These are phyloP conservation scores for Centropristis striata DNA, from an alignment of 2,113 vertebrate species.

Conservation along the genomic window DNA sequence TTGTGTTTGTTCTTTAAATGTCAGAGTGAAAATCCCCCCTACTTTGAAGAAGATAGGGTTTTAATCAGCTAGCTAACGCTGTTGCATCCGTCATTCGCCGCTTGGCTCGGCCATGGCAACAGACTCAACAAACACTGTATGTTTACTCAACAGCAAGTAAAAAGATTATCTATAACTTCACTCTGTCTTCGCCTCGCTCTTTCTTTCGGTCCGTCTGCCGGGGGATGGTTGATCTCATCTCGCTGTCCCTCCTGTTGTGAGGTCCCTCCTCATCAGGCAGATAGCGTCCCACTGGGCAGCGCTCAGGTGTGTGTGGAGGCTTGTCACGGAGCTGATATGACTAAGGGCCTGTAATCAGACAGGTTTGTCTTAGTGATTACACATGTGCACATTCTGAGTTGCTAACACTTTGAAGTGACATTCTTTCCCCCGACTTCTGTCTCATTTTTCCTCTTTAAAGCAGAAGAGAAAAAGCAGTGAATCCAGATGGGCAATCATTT, in stretches of 20 bases:
- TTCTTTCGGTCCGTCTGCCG: slow-evolving; percentile 33
- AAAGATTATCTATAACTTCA: slow-evolving; percentile 75
- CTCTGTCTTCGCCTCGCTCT: slow-evolving; percentile 30
- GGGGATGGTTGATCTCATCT: slow-evolving; percentile 32
- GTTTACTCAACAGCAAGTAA: slow-evolving; percentile 73
- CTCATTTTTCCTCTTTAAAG: slow-evolving; percentile 21
- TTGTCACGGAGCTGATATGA: slow-evolving; percentile 11
- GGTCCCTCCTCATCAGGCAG: slow-evolving; percentile 51
- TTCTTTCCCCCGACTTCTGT: neutral
- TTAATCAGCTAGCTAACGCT: slow-evolving; percentile 75
- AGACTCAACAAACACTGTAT: slow-evolving; percentile 75
- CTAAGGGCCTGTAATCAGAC: slow-evolving; percentile 23
- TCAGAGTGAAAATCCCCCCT: slow-evolving; percentile 83
- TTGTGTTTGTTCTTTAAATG: slow-evolving; percentile 88
- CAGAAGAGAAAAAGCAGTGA: neutral
- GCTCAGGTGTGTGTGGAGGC: slow-evolving; percentile 21
- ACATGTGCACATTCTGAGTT: neutral
- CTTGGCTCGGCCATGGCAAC: slow-evolving; percentile 65
- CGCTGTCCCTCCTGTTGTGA: slow-evolving; percentile 27
- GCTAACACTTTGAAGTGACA: slow-evolving; percentile 29
- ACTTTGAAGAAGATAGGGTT: slow-evolving; percentile 78
- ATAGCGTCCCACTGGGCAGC: slow-evolving; percentile 32
- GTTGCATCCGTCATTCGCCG: slow-evolving; percentile 56
- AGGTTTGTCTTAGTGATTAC: slow-evolving; percentile 27
- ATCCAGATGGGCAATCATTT: slow-evolving; percentile 25